These are phyloP conservation scores for Rhinopithecus roxellana DNA, from an alignment of 2,113 vertebrate genomes.

Conservation along the genomic window DNA sequence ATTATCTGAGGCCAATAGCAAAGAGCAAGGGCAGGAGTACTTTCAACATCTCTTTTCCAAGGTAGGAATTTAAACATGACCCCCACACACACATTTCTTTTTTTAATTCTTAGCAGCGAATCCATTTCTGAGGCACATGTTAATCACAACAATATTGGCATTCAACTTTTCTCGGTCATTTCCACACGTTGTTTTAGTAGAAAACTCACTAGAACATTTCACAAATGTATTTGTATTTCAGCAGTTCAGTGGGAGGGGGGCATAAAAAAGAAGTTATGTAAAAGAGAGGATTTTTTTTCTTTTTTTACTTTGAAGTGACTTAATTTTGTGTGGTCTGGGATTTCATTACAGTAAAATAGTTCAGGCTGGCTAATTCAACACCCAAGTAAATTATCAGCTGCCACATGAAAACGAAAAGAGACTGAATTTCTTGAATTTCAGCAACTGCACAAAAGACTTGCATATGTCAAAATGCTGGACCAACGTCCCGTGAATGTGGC, in stretches of 20 bases:
- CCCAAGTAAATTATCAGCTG: conserved; percentile 79
- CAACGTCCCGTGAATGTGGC: conserved; percentile 70
- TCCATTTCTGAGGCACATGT: conserved; percentile 49
- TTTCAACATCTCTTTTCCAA: conserved; percentile 61
- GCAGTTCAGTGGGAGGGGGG: conserved; percentile 78
- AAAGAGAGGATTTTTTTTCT: conserved; percentile 67
- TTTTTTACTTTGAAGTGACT: conserved; percentile 78
- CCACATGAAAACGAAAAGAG: conserved; percentile 67
- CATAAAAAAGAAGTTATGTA: conserved; percentile 81
- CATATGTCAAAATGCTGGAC: conserved; percentile 80
- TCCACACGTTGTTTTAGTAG: conserved; percentile 51
- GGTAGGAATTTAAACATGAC: conserved; percentile 59
- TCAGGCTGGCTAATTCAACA: conserved; percentile 72
- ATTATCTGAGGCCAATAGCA: not conserved
- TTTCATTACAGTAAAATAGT: conserved; percentile 77
- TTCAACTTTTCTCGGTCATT: conserved; percentile 64
- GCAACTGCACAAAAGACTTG: conserved; percentile 81
- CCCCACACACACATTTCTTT: not conserved
- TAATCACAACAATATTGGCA: conserved; percentile 51
- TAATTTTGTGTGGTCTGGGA: conserved; percentile 79
- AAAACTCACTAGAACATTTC: conserved; percentile 70
- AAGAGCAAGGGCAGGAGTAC: conserved; percentile 37
- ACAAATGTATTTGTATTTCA: conserved; percentile 76
- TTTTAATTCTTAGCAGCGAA: conserved; percentile 13
- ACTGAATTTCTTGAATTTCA: conserved; percentile 78